phyloP scores from a whole-genome alignment of 2,797 vertebrate genomes.

The Syngnathus acus region DNA sequence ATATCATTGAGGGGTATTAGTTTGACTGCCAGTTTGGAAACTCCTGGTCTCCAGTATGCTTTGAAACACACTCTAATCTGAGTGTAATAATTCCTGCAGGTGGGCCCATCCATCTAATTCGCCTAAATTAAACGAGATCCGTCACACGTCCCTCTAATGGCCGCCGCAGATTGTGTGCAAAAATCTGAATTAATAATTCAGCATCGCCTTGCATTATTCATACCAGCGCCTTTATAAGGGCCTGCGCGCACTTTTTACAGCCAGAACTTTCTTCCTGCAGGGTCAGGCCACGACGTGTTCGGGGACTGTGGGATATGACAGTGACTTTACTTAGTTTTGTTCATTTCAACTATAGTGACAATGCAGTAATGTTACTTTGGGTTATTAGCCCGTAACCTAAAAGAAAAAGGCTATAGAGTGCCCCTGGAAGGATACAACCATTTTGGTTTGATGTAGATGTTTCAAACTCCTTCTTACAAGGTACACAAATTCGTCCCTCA shows the following conservation, averaged over 20 bases:
- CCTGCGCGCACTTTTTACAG: not conserved
- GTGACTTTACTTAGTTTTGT: not conserved
- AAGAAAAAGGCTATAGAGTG: not conserved
- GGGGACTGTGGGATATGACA: not conserved
- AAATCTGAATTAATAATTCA: constrained; percentile 73
- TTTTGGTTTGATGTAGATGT: no score
- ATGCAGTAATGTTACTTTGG: not conserved
- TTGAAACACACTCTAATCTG: constrained; percentile 34
- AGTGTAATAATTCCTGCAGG: constrained; percentile 44
- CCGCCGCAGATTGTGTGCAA: constrained; percentile 64
- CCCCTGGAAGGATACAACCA: no score
- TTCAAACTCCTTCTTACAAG: no score
- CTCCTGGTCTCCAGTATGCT: not conserved
- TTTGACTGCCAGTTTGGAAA: not conserved
- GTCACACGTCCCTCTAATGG: constrained; percentile 62
- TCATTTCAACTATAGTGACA: not conserved
- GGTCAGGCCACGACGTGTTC: not conserved
- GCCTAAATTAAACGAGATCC: constrained; percentile 63
- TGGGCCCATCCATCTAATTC: constrained; percentile 53
- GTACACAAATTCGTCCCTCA: no score
- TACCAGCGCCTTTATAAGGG: constrained; percentile 22
- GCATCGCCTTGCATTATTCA: constrained; percentile 54
- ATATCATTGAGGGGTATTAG: no score
- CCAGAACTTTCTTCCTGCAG: not conserved
- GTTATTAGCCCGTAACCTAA: not conserved